Evolutionary conservation across 2,888 invertebrate species (phyloP).

Genomic region (Petrolisthes cinctipes): DNA sequence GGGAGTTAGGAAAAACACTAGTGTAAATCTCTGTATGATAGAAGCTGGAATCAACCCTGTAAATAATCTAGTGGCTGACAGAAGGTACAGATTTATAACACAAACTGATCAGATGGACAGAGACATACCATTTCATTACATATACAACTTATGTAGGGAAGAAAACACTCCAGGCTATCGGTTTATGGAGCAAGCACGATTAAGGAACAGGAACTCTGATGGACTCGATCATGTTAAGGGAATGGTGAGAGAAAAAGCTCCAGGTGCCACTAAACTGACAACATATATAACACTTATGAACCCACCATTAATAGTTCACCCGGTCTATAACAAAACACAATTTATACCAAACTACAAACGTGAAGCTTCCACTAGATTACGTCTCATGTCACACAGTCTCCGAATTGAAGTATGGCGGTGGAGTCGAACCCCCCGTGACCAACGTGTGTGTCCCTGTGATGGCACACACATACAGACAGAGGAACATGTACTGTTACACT

Average conservation of each 20-base stretch:
- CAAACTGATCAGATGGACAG: background rate
- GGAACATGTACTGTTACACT: no score
- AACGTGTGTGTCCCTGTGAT: no score
- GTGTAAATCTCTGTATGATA: background rate
- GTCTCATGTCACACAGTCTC: no score
- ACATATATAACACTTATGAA: background rate
- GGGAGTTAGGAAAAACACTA: background rate
- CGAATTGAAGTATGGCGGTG: no score
- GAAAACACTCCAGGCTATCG: background rate
- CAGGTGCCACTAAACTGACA: background rate
- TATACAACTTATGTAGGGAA: slow-evolving; percentile 4
- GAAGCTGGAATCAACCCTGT: background rate
- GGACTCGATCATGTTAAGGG: slow-evolving; percentile 1
- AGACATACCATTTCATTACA: background rate
- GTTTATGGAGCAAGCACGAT: background rate
- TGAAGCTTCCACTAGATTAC: background rate
- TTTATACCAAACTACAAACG: background rate
- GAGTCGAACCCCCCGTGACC: no score
- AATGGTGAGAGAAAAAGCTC: background rate
- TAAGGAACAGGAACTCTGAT: background rate
- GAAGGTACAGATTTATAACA: background rate
- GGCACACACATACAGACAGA: no score
- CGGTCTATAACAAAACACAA: background rate
- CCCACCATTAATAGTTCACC: background rate
- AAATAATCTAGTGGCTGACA: background rate